These are phyloP conservation scores for Istiophorus platypterus DNA, from an alignment of 2,113 vertebrate species.

Conservation along the genomic window DNA sequence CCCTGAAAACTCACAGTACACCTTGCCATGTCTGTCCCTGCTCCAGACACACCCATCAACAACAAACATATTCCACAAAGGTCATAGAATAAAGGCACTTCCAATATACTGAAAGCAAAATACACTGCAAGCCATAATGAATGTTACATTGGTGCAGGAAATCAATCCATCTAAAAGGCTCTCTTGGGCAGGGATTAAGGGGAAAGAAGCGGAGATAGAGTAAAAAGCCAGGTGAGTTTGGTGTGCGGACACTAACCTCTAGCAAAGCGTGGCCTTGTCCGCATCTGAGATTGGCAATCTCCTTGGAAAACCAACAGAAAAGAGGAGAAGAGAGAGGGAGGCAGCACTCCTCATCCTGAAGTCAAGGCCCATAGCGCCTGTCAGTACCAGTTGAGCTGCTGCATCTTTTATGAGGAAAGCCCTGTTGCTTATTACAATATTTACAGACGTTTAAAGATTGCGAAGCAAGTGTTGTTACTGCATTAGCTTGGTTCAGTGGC, in stretches of 20 bases:
- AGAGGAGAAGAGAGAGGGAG: constrained; percentile 48
- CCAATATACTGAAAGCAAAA: constrained; percentile 64
- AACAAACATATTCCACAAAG: constrained; percentile 71
- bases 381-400: constrained; percentile 80
- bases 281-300: constrained; percentile 67
- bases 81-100: constrained; percentile 71
- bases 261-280: constrained; percentile 56
- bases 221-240: constrained; percentile 61
- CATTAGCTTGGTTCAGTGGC: constrained; percentile 73
- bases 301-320: constrained; percentile 66
- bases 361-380: constrained; percentile 79
- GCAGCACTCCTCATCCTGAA: constrained; percentile 70
- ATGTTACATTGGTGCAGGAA: constrained; percentile 67
- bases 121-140: constrained; percentile 63
- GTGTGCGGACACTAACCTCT: constrained; percentile 61
- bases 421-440: constrained; percentile 84
- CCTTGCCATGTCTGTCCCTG: constrained; percentile 23
- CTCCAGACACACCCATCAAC: constrained; percentile 55
- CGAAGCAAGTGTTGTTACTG: constrained; percentile 71
- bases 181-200: constrained; percentile 58
- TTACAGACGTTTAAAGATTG: constrained; percentile 80
- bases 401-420: constrained; percentile 83
- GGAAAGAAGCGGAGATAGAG: constrained; percentile 30
- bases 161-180: constrained; percentile 75
- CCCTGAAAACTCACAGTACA: constrained; percentile 20